These are phyloP conservation scores for Tinea pellionella DNA, from an alignment of 2,888 invertebrate species.

Conservation along the genomic window DNA sequence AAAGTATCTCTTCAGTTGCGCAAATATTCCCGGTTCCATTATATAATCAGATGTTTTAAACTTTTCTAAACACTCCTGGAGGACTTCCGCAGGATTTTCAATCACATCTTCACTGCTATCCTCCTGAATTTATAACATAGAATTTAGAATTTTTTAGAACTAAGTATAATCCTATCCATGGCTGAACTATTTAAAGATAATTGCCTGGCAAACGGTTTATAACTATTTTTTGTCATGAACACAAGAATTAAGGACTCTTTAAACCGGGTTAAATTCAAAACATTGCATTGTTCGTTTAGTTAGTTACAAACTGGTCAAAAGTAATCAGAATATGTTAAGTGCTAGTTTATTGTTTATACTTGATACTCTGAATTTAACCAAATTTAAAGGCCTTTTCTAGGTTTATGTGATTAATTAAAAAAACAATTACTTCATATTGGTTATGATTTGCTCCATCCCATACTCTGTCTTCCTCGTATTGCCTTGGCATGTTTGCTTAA, in stretches of 20 bases:
- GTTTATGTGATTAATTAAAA: background rate
- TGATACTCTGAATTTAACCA: too few species aligned
- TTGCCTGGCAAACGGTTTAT: too few species aligned
- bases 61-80: constrained; percentile 91
- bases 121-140: constrained; percentile 39
- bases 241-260: too few species aligned
- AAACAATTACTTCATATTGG: constrained; percentile 66
- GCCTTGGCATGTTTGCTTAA: constrained; percentile 44
- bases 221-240: too few species aligned
- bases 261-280: too few species aligned
- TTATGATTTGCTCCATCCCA: constrained; percentile 72
- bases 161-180: too few species aligned
- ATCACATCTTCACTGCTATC: constrained; percentile 78
- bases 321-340: too few species aligned
- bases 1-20: constrained; percentile 86
- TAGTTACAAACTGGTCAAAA: too few species aligned
- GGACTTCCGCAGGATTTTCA: constrained; percentile 88
- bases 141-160: background rate
- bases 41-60: constrained; percentile 96
- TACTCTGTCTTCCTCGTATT: constrained; percentile 72
- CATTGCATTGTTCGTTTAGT: too few species aligned
- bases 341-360: too few species aligned
- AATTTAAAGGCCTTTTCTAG: too few species aligned
- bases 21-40: constrained; percentile 97
- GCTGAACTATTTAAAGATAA: too few species aligned